These are phyloP conservation scores for Hydriomena furcata DNA, from an alignment of 2,888 invertebrate species.

Conservation along the genomic window DNA sequence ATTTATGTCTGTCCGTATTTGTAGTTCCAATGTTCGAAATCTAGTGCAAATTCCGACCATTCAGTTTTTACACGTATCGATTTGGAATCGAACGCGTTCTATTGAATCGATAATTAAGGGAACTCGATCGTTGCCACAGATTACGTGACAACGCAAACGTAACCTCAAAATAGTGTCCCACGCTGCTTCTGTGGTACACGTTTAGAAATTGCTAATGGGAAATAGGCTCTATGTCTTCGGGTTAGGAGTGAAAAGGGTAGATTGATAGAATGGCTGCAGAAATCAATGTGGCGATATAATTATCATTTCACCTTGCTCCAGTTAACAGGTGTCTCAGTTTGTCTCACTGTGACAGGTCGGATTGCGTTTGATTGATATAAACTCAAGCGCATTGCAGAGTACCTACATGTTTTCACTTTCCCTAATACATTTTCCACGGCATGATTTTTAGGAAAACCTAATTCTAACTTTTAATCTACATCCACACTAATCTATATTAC, in stretches of 20 bases:
- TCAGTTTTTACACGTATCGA: slow-evolving; percentile 55
- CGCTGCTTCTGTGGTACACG: slow-evolving; percentile 45
- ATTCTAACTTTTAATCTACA: neutral
- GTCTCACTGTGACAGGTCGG: slow-evolving; percentile 36
- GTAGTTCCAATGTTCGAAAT: slow-evolving; percentile 27
- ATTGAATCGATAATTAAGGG: slow-evolving; percentile 63
- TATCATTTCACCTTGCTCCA: slow-evolving; percentile 72
- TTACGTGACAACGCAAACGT: slow-evolving; percentile 25
- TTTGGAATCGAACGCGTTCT: slow-evolving; percentile 52
- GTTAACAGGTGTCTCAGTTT: slow-evolving; percentile 51
- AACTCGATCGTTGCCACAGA: slow-evolving; percentile 49
- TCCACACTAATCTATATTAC: no score
- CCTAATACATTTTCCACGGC: slow-evolving; percentile 1
- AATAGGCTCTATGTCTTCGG: slow-evolving; percentile 39
- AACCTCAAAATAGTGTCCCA: slow-evolving; percentile 72
- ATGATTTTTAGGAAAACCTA: no score
- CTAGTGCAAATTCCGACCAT: slow-evolving; percentile 50
- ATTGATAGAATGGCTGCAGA: slow-evolving; percentile 33
- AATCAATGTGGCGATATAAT: slow-evolving; percentile 61
- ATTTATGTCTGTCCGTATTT: no score
- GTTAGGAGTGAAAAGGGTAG: slow-evolving; percentile 36
- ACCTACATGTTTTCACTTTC: neutral
- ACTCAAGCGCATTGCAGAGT: slow-evolving; percentile 11
- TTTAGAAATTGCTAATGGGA: slow-evolving; percentile 27
- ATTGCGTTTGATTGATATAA: slow-evolving; percentile 28